phyloP scores from a whole-genome alignment of 2,113 vertebrate species.

The Stegostoma tigrinum region DNA sequence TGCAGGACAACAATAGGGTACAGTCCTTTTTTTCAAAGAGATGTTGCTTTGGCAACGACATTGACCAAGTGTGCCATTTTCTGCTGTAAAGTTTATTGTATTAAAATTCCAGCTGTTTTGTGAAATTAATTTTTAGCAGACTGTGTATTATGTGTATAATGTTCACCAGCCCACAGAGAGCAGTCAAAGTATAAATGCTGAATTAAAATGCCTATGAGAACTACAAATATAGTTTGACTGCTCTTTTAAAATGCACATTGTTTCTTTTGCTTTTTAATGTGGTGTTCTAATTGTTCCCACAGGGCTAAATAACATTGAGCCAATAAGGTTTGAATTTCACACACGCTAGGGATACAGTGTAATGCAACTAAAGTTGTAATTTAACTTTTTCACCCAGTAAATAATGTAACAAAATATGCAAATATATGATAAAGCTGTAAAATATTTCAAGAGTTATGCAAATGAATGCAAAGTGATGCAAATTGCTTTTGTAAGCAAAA shows the following conservation, averaged over 20 bases:
- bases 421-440: not conserved
- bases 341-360: not conserved
- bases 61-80: not conserved
- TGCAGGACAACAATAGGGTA: not conserved
- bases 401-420: not conserved
- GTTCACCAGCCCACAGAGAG: not conserved
- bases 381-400: not conserved
- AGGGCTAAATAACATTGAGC: not conserved
- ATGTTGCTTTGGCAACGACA: not conserved
- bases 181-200: conserved; percentile 12
- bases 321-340: not conserved
- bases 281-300: not conserved
- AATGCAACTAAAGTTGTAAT: conserved; percentile 20
- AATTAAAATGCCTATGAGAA: not conserved
- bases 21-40: not conserved
- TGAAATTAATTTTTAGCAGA: conserved; percentile 14
- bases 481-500: not conserved
- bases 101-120: conserved; percentile 22
- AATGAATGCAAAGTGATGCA: conserved; percentile 32
- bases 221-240: not conserved
- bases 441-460: conserved; percentile 12
- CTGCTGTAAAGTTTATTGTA: not conserved
- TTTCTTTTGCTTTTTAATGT: not conserved
- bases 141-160: not conserved
- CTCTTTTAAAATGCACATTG: conserved; percentile 18